A percentile compares a stretch with the other conserved stretches of the same genome.
phyloP scores from a whole-genome alignment of 2,797 vertebrate genomes.

The Centroberyx gerrardi region DNA sequence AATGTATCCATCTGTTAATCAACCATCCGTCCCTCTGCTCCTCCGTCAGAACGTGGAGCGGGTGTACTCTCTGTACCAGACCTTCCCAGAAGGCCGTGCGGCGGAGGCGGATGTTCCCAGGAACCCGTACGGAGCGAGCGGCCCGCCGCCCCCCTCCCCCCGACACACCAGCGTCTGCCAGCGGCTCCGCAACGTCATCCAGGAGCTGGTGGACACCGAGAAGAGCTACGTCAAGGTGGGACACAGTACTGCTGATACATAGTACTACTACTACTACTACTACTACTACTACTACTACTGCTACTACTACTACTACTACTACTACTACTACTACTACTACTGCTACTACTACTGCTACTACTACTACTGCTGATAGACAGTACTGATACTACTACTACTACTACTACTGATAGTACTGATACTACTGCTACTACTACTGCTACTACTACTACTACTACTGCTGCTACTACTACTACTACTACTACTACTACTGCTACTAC shows the following conservation, averaged over 20 bases:
- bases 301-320: no score
- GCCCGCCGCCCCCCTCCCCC: constrained; percentile 80
- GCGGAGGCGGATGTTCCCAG: constrained; percentile 75
- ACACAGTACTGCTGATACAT: not conserved
- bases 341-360: no score
- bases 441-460: no score
- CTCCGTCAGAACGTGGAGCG: constrained; percentile 85
- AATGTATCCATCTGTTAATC: no score
- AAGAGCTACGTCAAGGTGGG: constrained; percentile 96
- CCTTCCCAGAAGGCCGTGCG: constrained; percentile 80
- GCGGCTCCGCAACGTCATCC: constrained; percentile 92
- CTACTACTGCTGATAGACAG: no score
- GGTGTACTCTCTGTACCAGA: constrained; percentile 82
- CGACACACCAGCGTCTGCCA: constrained; percentile 92
- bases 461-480: no score
- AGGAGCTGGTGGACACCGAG: constrained; percentile 96
- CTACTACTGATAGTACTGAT: no score
- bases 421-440: no score
- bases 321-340: not conserved
- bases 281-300: not conserved
- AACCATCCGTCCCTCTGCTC: not conserved
- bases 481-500: no score
- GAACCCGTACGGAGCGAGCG: constrained; percentile 79
- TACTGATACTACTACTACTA: no score
- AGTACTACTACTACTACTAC: not conserved